Conservation (phyloP, 2,797 vertebrate species). For the Cygnus olor region DNA sequence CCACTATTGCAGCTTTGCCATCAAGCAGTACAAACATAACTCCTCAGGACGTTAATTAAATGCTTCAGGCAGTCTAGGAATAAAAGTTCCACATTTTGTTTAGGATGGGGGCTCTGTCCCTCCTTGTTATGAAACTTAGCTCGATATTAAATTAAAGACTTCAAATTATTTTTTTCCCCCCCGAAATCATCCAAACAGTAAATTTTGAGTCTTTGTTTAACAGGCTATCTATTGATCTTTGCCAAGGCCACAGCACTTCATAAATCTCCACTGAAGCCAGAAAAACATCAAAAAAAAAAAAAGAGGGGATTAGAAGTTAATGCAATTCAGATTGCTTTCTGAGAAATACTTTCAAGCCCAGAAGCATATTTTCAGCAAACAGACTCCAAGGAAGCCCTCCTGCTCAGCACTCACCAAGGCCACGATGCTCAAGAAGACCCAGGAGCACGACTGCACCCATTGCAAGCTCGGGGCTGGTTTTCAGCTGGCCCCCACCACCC, state of each 20-base stretch:
- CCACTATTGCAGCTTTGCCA: neutral
- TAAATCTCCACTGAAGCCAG: neutral
- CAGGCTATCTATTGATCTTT: neutral
- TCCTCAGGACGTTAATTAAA: neutral
- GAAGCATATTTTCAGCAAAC: neutral
- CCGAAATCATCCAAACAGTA: neutral
- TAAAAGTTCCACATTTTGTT: neutral
- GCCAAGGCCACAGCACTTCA: slow-evolving; percentile 17
- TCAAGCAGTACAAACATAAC: neutral
- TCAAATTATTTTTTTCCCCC: neutral
- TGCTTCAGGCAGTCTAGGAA: neutral
- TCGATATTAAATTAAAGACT: neutral
- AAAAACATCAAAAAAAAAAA: neutral
- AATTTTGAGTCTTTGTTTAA: neutral
- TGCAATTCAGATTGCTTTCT: neutral
- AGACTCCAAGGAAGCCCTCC: neutral
- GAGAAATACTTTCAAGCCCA: neutral
- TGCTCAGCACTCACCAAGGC: neutral
- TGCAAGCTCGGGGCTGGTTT: neutral
- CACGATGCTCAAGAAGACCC: accelerated
- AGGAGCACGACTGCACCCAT: accelerated
- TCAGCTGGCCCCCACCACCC: neutral
- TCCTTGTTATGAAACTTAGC: neutral
- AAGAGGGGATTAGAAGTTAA: neutral
- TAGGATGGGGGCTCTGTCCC: neutral